Evolutionary conservation across 1,140 invertebrate species (phyloP).

Genomic region (Anthonomus grandis): DNA sequence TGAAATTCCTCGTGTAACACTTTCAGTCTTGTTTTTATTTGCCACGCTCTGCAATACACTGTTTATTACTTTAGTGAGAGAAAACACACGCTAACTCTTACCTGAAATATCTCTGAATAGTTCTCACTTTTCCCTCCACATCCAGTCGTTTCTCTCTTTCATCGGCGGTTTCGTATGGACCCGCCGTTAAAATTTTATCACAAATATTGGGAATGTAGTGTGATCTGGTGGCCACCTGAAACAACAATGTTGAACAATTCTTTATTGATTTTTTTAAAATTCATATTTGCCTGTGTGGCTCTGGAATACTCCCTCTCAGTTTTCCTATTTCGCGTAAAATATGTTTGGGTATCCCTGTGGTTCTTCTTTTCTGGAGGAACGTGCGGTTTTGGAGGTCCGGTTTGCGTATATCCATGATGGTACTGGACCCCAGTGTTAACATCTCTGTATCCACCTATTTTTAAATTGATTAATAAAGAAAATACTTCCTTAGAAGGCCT

Average conservation of each 20-base stretch:
- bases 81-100: background rate
- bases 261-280: background rate
- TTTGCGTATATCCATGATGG: constrained; percentile 63
- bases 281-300: constrained; percentile 49
- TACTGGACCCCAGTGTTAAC: constrained; percentile 56
- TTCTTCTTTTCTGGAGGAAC: constrained; percentile 52
- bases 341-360: constrained; percentile 59
- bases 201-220: constrained; percentile 56
- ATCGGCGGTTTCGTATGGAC: constrained; percentile 56
- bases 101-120: constrained; percentile 55
- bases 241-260: background rate
- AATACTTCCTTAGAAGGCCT: too few relatives aligned
- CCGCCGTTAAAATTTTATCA: constrained; percentile 55
- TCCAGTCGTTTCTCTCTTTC: constrained; percentile 52
- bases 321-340: constrained; percentile 47
- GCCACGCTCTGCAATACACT: constrained; percentile 39
- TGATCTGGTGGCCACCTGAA: constrained; percentile 51
- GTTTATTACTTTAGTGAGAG: too few relatives aligned
- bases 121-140: constrained; percentile 52
- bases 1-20: constrained; percentile 49
- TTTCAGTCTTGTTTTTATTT: constrained; percentile 42
- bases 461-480: too few relatives aligned
- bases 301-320: constrained; percentile 52
- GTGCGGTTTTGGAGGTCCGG: constrained; percentile 55
- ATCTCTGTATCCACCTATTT: constrained; percentile 59